A percentile compares a stretch with the other conserved stretches of the same genome.
Conservation (phyloP, 2,113 vertebrate genomes). For the Xenopus borealis region DNA sequence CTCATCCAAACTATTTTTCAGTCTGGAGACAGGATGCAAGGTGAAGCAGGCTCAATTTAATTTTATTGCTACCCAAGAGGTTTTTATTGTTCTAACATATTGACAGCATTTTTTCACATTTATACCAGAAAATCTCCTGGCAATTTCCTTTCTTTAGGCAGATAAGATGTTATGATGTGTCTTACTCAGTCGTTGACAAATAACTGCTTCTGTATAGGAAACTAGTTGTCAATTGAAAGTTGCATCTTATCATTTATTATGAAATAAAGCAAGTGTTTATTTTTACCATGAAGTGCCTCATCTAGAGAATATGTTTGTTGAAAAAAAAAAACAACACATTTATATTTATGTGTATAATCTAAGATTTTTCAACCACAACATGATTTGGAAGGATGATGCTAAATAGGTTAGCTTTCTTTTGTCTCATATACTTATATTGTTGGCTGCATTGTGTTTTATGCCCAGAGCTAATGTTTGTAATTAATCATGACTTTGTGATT, state of each 20-base stretch:
- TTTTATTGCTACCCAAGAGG: conserved; percentile 49
- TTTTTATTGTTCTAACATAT: conserved; percentile 49
- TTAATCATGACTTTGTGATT: too few species aligned
- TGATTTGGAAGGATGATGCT: too few species aligned
- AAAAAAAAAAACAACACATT: too few species aligned
- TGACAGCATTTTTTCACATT: conserved; percentile 33
- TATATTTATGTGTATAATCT: too few species aligned
- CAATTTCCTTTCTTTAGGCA: conserved; percentile 44
- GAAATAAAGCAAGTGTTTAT: not conserved
- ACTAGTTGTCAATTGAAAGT: not conserved
- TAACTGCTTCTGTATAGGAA: conserved; percentile 12
- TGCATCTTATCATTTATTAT: conserved; percentile 31
- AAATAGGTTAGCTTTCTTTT: too few species aligned
- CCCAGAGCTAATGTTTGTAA: too few species aligned
- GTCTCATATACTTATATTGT: too few species aligned
- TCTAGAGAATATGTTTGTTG: too few species aligned
- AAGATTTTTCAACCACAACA: too few species aligned
- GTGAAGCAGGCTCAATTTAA: conserved; percentile 51
- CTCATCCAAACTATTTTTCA: conserved; percentile 53
- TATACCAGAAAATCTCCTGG: conserved; percentile 45
- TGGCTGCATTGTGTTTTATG: too few species aligned
- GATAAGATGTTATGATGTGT: conserved; percentile 39
- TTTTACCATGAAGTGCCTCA: too few species aligned
- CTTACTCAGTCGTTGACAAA: conserved; percentile 36
- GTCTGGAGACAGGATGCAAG: conserved; percentile 35